Base-by-base conservation (phyloP, 2,113 vertebrate genomes). In the Anolis sagrei region DNA sequence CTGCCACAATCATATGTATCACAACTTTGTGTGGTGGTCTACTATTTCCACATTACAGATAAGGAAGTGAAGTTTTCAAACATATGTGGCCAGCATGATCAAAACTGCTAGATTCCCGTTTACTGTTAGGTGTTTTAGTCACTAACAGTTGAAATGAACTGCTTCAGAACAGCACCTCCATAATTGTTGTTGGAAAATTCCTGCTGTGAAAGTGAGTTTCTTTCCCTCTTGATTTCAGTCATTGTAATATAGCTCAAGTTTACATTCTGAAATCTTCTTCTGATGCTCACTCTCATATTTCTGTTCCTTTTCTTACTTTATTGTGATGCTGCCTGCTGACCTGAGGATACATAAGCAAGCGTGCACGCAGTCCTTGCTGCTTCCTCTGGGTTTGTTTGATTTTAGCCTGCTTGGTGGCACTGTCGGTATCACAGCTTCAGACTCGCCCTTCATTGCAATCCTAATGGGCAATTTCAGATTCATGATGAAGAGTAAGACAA, bases 381-480 rank as follows among this genome's bases (percentile, higher is more conserved):
- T 29, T 2, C 14, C 75, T 82, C 69, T 73, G 25, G 11, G 49
- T 89, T 29, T 80, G 81, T 84, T 80, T 88, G 62, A 87, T 76
- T 88, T 89, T 84, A 90, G 39, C 68, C 48, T 62, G 2, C 76
- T 89, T 90, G 87, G 84, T 82, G 77, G 64, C 69, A 88, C 83
- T 4, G 1, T 86, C 90, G 74, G 76, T 49, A 75, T 81, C 11
- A 9, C 64, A 76, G 78, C 48, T 92, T 72, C 76, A 85, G 83
- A 90, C 88, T 84, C 85, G 73, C 79, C 86, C 81, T 93, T 92
- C 87, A 34, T 64, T 88, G 76, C 81, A 91, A 89, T 89, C 88
- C 86, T 94, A 94, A 94, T 92, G 92, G 94, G 91, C 88, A 92
- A 92, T 95, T 94, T 93, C 88, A 92, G 89, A 88, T 88, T 90